Conservation (phyloP, 53 echinoderm and acorn worm genomes). For the Echinarachnius parma region DNA sequence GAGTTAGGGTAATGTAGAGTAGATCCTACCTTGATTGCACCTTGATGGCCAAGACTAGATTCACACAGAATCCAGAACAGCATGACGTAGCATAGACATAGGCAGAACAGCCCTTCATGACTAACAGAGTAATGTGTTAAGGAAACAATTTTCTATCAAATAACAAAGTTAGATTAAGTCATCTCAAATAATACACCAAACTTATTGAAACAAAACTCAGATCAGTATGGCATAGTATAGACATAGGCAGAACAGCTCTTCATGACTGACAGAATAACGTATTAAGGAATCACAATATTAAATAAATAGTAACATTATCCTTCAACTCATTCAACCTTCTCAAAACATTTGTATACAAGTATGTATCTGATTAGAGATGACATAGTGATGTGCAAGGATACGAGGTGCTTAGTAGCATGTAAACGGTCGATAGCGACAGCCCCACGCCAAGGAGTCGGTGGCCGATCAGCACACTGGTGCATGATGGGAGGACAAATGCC, state of each 20-base stretch:
- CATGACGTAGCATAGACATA: conserved; percentile 80
- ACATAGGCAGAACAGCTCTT: conserved; percentile 79
- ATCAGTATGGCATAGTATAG: conserved; percentile 80
- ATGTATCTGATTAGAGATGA: too few species aligned
- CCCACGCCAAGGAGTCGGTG: conserved; percentile 71
- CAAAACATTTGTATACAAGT: too few species aligned
- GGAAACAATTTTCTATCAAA: too few species aligned
- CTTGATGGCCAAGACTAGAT: conserved; percentile 41
- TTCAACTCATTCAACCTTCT: too few species aligned
- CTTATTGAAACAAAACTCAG: conserved; percentile 91
- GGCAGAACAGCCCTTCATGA: conserved; percentile 89
- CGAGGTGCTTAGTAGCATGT: conserved; percentile 83
- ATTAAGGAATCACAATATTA: conserved; percentile 1
- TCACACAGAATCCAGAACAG: conserved; percentile 91
- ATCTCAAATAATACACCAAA: too few species aligned
- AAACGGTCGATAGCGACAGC: conserved; percentile 67
- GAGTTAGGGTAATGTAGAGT: too few species aligned
- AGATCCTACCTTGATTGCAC: conserved; percentile 62
- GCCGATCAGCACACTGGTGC: conserved; percentile 52
- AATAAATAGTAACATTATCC: too few species aligned
- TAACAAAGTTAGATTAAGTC: too few species aligned
- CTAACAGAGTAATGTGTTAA: conserved; percentile 43
- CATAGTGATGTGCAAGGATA: conserved; percentile 70
- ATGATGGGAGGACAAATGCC: conserved; percentile 73
- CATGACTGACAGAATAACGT: conserved; percentile 66